Base-by-base conservation (phyloP, 2,113 vertebrate species). In the Leptobrachium ailaonicum region DNA sequence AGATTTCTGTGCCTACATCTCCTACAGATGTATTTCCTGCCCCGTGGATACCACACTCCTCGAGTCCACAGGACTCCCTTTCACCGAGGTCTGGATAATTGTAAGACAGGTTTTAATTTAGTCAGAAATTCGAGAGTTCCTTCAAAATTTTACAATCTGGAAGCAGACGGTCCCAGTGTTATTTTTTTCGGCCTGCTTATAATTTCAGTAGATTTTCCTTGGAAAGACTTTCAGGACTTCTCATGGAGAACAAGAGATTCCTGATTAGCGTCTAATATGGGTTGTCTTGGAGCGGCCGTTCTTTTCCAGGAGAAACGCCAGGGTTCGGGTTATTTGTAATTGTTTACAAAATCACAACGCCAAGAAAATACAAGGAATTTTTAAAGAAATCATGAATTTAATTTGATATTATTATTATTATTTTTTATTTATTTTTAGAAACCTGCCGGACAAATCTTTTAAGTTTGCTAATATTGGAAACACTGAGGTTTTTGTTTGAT, bases 181-280 rank as follows among this genome's bases (percentile, higher is more conserved):
- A 5, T 68, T 75, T 86, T 63, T 71, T 42, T 14, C 45, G 83
- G 6, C 1, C 2, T 76, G 12, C 73, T 82, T 56, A 42, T 82
- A 10, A 66, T 79, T 63, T 9, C 63, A 43, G 67, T 47, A 71
- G 42, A 9, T 68, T 83, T 83, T 42, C n/a, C 58, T 83, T 84
- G 82, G 63, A 74, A 76, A 54, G 0, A 0, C 4, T 79, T 82
- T 79, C 53, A 50, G 73, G 53, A 3, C 50, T 43, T 43, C 66
- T 12, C 42, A 80, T 50, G 2, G 6, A 58, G 53, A 66, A 47
- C 53, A 14, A 60, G 32, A n/a, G 47, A 64, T 66, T 69, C 64
- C 75, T 70, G 58, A 64, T 71, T 67, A 72, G 14, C 62, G 41
- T 74, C 63, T 80, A 45, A 64, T 32, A 32, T 66, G 56, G 54